These are phyloP conservation scores for Mechanitis mazaeus DNA, from an alignment of 2,888 invertebrate genomes.

Conservation along the genomic window DNA sequence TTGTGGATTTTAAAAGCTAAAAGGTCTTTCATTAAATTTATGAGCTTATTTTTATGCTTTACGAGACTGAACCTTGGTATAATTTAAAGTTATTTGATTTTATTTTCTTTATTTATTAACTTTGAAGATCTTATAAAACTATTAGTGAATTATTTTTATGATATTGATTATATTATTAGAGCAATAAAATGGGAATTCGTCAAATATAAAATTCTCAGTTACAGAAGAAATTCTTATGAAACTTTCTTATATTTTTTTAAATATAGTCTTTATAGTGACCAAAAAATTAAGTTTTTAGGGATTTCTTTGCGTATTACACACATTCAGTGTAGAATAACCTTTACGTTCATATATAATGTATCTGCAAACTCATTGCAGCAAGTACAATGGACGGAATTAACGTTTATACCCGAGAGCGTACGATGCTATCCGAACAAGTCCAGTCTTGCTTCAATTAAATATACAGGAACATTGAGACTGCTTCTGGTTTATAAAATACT, in stretches of 20 bases:
- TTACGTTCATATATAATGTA: conserved; percentile 49
- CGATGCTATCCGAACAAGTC: conserved; percentile 31
- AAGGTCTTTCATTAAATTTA: conserved; percentile 26
- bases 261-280: no score
- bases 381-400: conserved; percentile 50
- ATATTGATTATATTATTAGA: no score
- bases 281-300: no score
- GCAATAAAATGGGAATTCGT: no score
- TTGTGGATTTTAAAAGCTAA: conserved; percentile 25
- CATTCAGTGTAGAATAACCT: conserved; percentile 25
- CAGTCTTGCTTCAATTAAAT: conserved; percentile 33
- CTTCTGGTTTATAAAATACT: conserved; percentile 23
- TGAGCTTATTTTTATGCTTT: conserved; percentile 23
- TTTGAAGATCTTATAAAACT: neutral
- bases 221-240: no score
- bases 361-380: conserved; percentile 49
- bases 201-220: no score
- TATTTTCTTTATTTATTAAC: neutral
- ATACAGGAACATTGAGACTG: conserved; percentile 26
- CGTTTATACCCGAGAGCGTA: conserved; percentile 39
- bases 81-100: neutral
- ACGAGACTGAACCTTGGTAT: conserved; percentile 13
- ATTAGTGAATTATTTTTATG: no score
- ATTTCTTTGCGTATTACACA: neutral
- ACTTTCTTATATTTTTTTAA: no score